Conservation (phyloP, 2,888 invertebrate genomes). For the Lumbricus terrestris region DNA sequence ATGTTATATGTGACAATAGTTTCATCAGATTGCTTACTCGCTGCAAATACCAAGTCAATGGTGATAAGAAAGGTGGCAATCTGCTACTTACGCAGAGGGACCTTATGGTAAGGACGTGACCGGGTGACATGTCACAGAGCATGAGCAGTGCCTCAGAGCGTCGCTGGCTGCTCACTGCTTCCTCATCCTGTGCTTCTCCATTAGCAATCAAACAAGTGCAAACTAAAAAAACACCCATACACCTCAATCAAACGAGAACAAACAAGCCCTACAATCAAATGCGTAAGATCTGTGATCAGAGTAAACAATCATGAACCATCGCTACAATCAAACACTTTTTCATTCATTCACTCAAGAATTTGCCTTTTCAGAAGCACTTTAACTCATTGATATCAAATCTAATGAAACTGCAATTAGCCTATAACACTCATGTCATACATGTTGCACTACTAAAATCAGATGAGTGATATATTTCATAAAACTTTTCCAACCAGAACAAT, state of each 20-base stretch:
- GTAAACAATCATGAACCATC: background rate
- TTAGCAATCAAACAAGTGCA: slow-evolving; percentile 80
- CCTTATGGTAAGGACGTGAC: slow-evolving; percentile 78
- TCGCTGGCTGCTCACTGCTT: slow-evolving; percentile 75
- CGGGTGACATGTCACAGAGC: slow-evolving; percentile 85
- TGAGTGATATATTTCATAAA: too few species aligned
- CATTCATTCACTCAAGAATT: too few species aligned
- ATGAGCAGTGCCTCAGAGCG: slow-evolving; percentile 74
- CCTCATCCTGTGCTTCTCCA: slow-evolving; percentile 85
- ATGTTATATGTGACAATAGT: background rate
- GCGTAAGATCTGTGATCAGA: background rate
- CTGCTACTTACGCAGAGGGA: slow-evolving; percentile 73
- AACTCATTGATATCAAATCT: background rate
- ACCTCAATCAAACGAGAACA: background rate
- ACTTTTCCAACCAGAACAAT: background rate
- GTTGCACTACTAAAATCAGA: background rate
- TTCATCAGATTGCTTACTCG: background rate
- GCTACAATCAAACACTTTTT: background rate
- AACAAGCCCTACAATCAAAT: background rate
- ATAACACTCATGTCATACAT: background rate
- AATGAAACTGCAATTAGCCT: background rate
- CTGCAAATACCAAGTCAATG: background rate
- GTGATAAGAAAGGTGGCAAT: background rate
- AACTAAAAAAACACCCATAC: slow-evolving; percentile 63
- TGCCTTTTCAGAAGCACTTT: too few species aligned